A percentile compares a stretch with the other conserved stretches of the same genome.
These are phyloP conservation scores for Aphrophora alni DNA, from an alignment of 2,888 invertebrate species.

Conservation along the genomic window DNA sequence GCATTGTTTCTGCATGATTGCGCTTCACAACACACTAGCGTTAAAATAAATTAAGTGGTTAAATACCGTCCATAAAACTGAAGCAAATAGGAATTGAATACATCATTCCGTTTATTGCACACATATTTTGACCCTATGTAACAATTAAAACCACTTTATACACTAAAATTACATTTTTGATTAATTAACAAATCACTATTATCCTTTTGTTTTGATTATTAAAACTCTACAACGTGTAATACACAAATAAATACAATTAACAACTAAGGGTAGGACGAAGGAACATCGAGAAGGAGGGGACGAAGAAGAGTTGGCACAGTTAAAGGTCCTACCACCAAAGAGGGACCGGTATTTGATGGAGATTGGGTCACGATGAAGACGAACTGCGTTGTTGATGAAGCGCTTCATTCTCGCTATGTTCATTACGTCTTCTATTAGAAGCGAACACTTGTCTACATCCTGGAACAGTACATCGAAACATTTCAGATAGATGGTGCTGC, in stretches of 20 bases:
- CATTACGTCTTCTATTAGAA: conserved; percentile 77
- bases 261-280: not conserved
- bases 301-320: conserved; percentile 25
- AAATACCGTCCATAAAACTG: not conserved
- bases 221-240: not conserved
- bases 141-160: not conserved
- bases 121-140: not conserved
- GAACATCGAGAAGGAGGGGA: not conserved
- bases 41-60: not conserved
- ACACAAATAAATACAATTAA: not conserved
- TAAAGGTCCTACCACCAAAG: conserved; percentile 41
- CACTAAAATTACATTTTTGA: not conserved
- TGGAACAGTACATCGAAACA: conserved; percentile 76
- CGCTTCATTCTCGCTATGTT: conserved; percentile 73
- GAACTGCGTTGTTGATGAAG: conserved; percentile 55
- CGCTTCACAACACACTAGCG: not conserved
- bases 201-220: not conserved
- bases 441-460: conserved; percentile 82
- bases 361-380: conserved; percentile 52
- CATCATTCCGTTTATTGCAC: not conserved
- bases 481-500: conserved; percentile 69
- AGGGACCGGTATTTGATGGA: conserved; percentile 30
- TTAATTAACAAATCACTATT: not conserved
- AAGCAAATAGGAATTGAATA: not conserved
- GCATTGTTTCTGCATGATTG: not conserved